A percentile compares a stretch with the other conserved stretches of the same genome.
Evolutionary conservation across 1,140 invertebrate species (phyloP).

Genomic region (Medauroidea extradentata): DNA sequence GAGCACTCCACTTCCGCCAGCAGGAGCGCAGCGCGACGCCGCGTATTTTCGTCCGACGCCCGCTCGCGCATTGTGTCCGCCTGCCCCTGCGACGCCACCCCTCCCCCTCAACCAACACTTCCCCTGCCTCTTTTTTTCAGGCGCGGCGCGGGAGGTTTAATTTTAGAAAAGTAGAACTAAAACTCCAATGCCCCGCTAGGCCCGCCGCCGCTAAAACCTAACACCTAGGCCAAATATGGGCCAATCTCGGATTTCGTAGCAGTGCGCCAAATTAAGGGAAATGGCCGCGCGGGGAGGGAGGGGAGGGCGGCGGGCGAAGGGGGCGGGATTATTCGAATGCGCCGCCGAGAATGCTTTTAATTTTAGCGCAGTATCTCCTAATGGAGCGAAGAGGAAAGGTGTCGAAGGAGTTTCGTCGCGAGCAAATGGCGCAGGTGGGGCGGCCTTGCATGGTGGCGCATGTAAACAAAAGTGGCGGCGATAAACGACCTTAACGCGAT

Average conservation of each 20-base stretch:
- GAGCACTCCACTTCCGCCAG: too few relatives aligned
- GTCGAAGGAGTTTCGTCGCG: too few relatives aligned
- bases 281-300: background rate
- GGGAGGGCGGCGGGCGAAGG: too few relatives aligned
- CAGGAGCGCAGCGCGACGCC: background rate
- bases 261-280: slow-evolving; percentile 17
- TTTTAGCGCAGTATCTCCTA: too few relatives aligned
- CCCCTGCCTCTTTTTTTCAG: background rate
- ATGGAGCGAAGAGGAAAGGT: too few relatives aligned
- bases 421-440: too few relatives aligned
- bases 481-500: too few relatives aligned
- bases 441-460: too few relatives aligned
- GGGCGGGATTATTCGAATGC: too few relatives aligned
- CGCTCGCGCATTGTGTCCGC: background rate
- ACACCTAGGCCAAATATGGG: slow-evolving; percentile 11
- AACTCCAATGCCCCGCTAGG: background rate
- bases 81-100: background rate
- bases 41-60: background rate
- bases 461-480: too few relatives aligned
- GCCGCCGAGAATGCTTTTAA: too few relatives aligned
- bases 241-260: slow-evolving; percentile 20
- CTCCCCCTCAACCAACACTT: background rate
- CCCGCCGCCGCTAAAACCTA: background rate
- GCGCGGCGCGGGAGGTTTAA: slow-evolving; percentile 6
- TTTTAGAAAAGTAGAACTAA: slow-evolving; percentile 12